Conservation (phyloP, 2,113 vertebrate species). For the Colistium nudipinnis region DNA sequence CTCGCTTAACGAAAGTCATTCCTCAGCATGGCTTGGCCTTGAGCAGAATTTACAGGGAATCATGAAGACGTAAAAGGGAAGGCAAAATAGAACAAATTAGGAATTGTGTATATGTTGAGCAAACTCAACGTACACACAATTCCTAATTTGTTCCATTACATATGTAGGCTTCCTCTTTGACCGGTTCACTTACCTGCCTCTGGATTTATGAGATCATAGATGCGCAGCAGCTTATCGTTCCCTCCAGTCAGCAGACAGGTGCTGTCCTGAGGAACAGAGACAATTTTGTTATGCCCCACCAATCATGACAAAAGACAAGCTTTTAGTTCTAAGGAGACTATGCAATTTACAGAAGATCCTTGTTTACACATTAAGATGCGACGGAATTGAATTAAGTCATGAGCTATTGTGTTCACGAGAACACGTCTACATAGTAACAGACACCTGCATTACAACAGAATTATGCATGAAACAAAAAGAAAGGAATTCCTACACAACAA, state of each 20-base stretch:
- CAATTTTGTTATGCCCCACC: too few relatives aligned
- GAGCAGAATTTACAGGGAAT: not conserved
- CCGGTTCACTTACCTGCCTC: conserved; percentile 86
- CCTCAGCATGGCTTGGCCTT: not conserved
- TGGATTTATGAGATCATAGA: conserved; percentile 93
- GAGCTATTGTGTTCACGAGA: not conserved
- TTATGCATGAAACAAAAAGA: not conserved
- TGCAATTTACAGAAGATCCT: too few relatives aligned
- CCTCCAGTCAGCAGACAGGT: conserved; percentile 92
- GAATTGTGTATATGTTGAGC: too few relatives aligned
- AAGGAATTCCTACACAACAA: not conserved
- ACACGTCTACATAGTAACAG: too few relatives aligned
- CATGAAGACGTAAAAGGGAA: not conserved
- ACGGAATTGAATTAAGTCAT: too few relatives aligned
- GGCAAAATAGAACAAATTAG: too few relatives aligned
- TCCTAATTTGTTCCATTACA: too few relatives aligned
- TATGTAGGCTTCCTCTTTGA: not conserved
- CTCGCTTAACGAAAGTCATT: too few relatives aligned
- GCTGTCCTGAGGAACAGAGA: conserved; percentile 86
- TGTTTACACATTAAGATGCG: too few relatives aligned
- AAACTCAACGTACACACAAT: too few relatives aligned
- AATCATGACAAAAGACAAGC: not conserved
- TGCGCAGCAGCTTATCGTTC: conserved; percentile 95
- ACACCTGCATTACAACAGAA: not conserved
- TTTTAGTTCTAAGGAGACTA: too few relatives aligned